Evolutionary conservation across 1,140 invertebrate species (phyloP), one percentile per base, ranked within the genome.

Genomic region (Parasteatoda tepidariorum): DNA sequence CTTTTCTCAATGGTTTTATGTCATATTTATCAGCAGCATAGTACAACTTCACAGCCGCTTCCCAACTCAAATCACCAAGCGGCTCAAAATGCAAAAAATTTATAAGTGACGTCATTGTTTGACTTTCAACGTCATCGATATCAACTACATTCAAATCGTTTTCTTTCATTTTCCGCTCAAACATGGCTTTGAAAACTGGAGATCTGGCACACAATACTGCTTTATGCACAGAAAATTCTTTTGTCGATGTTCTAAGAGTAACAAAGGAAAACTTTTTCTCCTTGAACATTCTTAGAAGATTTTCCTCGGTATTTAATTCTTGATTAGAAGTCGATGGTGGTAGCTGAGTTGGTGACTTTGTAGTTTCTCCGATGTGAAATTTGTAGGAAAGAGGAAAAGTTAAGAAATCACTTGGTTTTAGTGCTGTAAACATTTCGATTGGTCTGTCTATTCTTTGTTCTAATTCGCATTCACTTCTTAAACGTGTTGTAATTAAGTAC

Each of bases 151-250:
- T 1, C 7, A 0, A n/a, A 13, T 59, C 24, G n/a, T 26, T 59
- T 5, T 59, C 55, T 22, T n/a, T 22, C 55, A 59, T 59, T 13
- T 59, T 26, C 24, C 7, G n/a, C 18, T n/a, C 24, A 5, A 59
- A 59, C 55, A 59, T 59, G 6, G 18, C 24, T 59, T n/a, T 6
- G 24, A 59, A 59, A n/a, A 59, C 55, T 3, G 85, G 55, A 18
- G 55, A 59, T 59, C 55, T 13, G 24, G 55, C 55, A 59, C 55
- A 59, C 7, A 59, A 1, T 6, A 59, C 1, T 22, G 55, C 55
- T n/a, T 59, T n/a, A 26, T 59, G 55, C 1, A 59, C 55, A n/a
- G n/a, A 7, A 59, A 22, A 59, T 4, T 2, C 5, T 59, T n/a
- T 2, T 2, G 6, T 26, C 5, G 18, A 0, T n/a, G 24, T 26